Percentiles rank a stretch among this genome's conserved stretches.
Conservation (phyloP, 2,113 vertebrate genomes). For the Hypocryptadius cinnamomeus region DNA sequence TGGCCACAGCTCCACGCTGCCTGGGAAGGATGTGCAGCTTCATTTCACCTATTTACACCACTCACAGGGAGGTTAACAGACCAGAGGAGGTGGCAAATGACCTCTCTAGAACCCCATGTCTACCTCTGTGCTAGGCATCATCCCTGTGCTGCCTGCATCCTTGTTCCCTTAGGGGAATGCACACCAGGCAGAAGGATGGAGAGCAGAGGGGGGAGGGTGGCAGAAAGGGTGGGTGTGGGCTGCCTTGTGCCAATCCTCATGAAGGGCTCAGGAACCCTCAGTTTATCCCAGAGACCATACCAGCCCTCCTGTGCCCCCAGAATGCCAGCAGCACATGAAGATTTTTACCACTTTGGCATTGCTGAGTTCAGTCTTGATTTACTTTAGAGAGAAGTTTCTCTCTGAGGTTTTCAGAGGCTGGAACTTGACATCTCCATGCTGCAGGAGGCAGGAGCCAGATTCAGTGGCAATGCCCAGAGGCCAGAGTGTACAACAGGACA, state of each 20-base stretch:
- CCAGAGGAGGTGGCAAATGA: background rate
- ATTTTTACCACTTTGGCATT: background rate
- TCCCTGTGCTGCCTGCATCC: background rate
- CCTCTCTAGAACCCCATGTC: background rate
- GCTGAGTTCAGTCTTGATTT: background rate
- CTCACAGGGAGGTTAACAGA: background rate
- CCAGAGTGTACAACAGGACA: background rate
- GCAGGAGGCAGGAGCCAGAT: background rate
- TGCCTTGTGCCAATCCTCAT: background rate
- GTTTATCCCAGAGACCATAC: background rate
- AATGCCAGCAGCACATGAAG: background rate
- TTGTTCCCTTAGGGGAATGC: rapidly evolving
- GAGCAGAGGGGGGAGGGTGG: background rate
- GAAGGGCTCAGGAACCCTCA: background rate
- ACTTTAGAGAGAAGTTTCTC: background rate
- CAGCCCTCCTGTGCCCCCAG: background rate
- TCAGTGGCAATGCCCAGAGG: background rate
- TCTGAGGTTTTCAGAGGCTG: background rate
- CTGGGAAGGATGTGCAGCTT: background rate
- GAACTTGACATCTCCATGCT: background rate
- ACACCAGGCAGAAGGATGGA: background rate
- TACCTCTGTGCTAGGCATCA: rapidly evolving
- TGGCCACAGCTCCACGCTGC: background rate
- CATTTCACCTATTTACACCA: background rate
- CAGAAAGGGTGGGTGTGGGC: background rate